Evolutionary conservation across 2,797 vertebrate genomes (phyloP).

Genomic region (Lepus townsendii): DNA sequence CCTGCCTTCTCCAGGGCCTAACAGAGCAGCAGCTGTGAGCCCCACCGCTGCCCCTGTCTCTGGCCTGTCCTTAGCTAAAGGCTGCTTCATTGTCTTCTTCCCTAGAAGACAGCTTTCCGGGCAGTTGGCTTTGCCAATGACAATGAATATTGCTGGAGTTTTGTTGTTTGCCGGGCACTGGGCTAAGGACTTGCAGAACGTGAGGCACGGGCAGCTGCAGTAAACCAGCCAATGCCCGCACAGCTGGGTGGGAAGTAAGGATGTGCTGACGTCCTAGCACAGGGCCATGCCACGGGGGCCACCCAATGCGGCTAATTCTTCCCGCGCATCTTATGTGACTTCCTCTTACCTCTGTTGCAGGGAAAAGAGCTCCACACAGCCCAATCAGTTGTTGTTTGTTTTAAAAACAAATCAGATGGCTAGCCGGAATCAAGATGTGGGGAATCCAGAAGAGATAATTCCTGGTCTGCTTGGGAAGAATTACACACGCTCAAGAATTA

Average conservation of each 20-base stretch:
- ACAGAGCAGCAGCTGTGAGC: too few species aligned
- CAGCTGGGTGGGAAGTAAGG: background rate
- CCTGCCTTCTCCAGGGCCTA: background rate
- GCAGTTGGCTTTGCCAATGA: background rate
- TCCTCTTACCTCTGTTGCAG: background rate
- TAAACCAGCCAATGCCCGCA: constrained; percentile 18
- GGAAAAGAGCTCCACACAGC: background rate
- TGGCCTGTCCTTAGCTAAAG: background rate
- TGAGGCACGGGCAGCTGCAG: background rate
- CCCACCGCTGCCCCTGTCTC: background rate
- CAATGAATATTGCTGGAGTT: background rate
- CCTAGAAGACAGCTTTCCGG: background rate
- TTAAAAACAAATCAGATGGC: background rate
- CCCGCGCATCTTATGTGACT: background rate
- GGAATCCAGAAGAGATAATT: background rate
- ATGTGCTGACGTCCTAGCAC: background rate
- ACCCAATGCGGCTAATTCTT: rapidly evolving
- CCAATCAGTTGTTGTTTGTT: background rate
- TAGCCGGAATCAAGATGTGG: background rate
- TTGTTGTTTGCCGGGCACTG: background rate
- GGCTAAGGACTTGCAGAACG: background rate
- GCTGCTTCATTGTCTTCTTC: background rate
- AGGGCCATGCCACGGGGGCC: rapidly evolving
- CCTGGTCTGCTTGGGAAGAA: background rate
- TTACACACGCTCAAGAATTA: background rate